Percentiles rank a stretch among this genome's conserved stretches.
Conservation (phyloP, 1,140 invertebrate species). For the Antheraea mylitta region DNA sequence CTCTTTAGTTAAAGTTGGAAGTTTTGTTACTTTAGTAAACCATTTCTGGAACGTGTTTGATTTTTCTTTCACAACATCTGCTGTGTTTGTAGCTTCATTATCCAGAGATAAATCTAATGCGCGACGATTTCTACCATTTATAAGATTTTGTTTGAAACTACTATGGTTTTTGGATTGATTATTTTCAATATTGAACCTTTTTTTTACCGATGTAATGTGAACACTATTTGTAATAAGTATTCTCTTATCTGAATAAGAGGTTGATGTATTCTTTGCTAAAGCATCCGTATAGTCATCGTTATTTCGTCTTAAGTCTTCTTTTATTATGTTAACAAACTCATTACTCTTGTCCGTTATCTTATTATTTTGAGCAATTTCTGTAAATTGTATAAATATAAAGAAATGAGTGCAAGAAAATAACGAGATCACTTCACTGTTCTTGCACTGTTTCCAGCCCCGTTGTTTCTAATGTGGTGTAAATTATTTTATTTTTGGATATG, state of each 20-base stretch:
- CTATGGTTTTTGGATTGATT: background rate
- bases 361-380: constrained; percentile 9
- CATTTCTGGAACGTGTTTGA: constrained; percentile 1
- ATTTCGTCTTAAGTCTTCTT: constrained; percentile 38
- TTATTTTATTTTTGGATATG: too few species aligned
- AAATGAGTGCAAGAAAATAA: too few species aligned
- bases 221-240: background rate
- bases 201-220: background rate
- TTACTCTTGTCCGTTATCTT: constrained; percentile 10
- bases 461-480: too few species aligned
- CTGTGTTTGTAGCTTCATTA: constrained; percentile 6
- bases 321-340: constrained; percentile 34
- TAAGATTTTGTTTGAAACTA: constrained; percentile 7
- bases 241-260: background rate
- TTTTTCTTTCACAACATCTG: background rate
- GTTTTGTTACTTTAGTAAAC: constrained; percentile 5
- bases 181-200: background rate
- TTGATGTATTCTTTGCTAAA: background rate
- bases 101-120: constrained; percentile 10
- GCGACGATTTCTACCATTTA: constrained; percentile 14
- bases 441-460: too few species aligned
- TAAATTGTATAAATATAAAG: background rate
- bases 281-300: constrained; percentile 40
- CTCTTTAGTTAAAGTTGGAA: background rate
- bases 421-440: too few species aligned